A percentile compares a stretch with the other conserved stretches of the same genome.
These are phyloP conservation scores for Drosophila lutescens DNA, from an alignment of 2,888 invertebrate genomes.

Conservation along the genomic window DNA sequence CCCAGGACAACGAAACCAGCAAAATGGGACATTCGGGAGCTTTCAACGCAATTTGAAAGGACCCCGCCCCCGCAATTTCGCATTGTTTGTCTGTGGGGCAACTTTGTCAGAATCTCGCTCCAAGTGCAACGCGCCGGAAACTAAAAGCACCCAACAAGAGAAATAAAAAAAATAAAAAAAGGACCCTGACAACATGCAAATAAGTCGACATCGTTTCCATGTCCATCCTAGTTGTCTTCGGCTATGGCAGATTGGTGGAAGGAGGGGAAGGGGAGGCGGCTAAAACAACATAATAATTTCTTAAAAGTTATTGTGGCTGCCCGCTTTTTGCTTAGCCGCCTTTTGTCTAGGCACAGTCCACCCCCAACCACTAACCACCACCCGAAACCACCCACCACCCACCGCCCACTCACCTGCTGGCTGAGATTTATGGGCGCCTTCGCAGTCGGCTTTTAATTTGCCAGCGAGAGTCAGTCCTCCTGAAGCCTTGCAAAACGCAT, in stretches of 20 bases:
- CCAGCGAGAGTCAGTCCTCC: conserved; percentile 52
- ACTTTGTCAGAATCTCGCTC: conserved; percentile 49
- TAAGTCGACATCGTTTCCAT: conserved; percentile 51
- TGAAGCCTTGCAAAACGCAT: conserved; percentile 61
- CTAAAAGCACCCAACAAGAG: conserved; percentile 46
- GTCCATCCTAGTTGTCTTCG: conserved; percentile 36
- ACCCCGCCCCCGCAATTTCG: conserved; percentile 61
- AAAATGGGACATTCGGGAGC: conserved; percentile 76
- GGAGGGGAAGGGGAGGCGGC: conserved; percentile 5
- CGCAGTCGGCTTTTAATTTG: conserved; percentile 77
- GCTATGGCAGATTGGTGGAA: conserved; percentile 19
- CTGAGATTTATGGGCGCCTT: conserved; percentile 75
- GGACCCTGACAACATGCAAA: conserved; percentile 43
- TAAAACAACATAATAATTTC: conserved; percentile 53
- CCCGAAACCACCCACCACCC: conserved; percentile 8
- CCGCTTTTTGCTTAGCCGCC: conserved; percentile 45
- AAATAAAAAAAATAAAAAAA: conserved; percentile 20
- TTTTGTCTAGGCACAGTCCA: conserved; percentile 50
- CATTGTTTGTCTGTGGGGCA: conserved; percentile 70
- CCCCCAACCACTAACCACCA: conserved; percentile 6
- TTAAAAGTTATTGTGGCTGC: conserved; percentile 58
- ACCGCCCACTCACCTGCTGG: conserved; percentile 47
- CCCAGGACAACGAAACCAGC: conserved; percentile 32
- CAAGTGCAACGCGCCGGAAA: conserved; percentile 66
- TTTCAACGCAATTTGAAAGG: conserved; percentile 71